phyloP scores from a whole-genome alignment of 2,113 vertebrate species.

The Phylloscopus whistleri region DNA sequence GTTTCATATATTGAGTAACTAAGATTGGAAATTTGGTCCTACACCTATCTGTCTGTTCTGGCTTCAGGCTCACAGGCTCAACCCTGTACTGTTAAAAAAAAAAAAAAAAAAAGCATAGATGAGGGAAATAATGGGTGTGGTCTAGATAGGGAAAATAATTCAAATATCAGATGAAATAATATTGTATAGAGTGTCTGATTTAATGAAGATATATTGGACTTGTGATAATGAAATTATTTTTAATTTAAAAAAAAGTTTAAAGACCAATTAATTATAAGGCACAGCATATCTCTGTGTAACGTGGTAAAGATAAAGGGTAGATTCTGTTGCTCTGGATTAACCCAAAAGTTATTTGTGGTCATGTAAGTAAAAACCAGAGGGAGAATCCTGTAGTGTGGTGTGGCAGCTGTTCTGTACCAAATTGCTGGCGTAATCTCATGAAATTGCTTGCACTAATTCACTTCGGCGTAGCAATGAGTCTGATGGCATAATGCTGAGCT shows the following conservation, averaged over 20 bases:
- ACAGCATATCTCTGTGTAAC: neutral
- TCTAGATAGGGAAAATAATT: neutral
- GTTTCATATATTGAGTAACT: neutral
- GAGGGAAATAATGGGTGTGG: neutral
- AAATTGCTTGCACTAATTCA: conserved; percentile 56
- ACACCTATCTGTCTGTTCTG: neutral
- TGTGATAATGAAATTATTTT: neutral
- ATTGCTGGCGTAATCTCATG: conserved; percentile 31
- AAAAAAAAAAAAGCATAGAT: neutral
- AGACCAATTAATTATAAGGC: neutral
- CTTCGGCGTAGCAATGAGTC: neutral
- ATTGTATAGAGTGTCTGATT: neutral
- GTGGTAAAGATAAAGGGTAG: neutral
- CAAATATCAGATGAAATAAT: neutral
- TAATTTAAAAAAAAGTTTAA: neutral
- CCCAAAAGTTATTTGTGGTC: neutral
- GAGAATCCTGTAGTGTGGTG: neutral
- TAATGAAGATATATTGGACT: neutral
- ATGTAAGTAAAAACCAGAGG: conserved; percentile 33
- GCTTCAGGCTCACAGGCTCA: neutral
- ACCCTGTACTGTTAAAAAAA: neutral
- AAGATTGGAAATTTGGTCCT: neutral
- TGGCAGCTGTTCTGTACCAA: conserved; percentile 36
- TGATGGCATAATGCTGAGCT: conserved; percentile 39
- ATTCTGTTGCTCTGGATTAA: conserved; percentile 22